phyloP scores from a whole-genome alignment of 2,888 invertebrate genomes.

The Drosophila austrosaltans region DNA sequence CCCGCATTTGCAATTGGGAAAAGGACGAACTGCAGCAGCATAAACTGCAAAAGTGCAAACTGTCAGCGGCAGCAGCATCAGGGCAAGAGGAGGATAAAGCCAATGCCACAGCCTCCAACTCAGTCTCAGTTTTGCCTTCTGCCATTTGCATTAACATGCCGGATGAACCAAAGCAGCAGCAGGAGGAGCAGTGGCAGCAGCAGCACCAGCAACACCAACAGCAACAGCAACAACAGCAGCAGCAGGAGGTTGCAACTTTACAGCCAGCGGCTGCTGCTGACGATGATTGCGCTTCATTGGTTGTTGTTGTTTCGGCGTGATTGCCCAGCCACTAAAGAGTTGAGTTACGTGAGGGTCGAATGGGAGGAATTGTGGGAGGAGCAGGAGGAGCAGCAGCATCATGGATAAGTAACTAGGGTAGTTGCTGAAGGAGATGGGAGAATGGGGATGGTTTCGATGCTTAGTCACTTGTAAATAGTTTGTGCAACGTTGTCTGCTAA shows the following conservation, averaged over 20 bases:
- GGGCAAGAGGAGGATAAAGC: constrained; percentile 33
- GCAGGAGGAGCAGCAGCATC: constrained; percentile 3
- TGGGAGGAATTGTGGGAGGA: constrained; percentile 22
- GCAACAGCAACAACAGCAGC: constrained; percentile 33
- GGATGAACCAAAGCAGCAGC: constrained; percentile 48
- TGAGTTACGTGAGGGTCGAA: constrained; percentile 3
- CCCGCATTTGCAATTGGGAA: constrained; percentile 72
- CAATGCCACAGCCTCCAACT: constrained; percentile 28
- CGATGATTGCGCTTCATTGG: constrained; percentile 74
- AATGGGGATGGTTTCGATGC: constrained; percentile 49
- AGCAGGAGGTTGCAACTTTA: constrained; percentile 53
- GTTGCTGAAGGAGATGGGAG: not conserved
- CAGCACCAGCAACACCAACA: constrained; percentile 32
- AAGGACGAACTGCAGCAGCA: constrained; percentile 69
- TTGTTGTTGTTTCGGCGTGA: constrained; percentile 77
- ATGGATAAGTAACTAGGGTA: not conserved
- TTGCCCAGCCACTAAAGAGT: constrained; percentile 61
- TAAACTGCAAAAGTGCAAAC: constrained; percentile 75
- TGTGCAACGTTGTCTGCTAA: constrained; percentile 40
- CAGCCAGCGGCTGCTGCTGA: constrained; percentile 70
- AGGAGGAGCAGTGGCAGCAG: constrained; percentile 28
- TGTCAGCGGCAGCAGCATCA: constrained; percentile 57
- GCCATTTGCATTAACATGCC: constrained; percentile 77
- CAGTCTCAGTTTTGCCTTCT: constrained; percentile 54
- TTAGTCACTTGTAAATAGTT: constrained; percentile 70